phyloP scores from a whole-genome alignment of 2,888 invertebrate genomes.

The Calameuta filiformis region DNA sequence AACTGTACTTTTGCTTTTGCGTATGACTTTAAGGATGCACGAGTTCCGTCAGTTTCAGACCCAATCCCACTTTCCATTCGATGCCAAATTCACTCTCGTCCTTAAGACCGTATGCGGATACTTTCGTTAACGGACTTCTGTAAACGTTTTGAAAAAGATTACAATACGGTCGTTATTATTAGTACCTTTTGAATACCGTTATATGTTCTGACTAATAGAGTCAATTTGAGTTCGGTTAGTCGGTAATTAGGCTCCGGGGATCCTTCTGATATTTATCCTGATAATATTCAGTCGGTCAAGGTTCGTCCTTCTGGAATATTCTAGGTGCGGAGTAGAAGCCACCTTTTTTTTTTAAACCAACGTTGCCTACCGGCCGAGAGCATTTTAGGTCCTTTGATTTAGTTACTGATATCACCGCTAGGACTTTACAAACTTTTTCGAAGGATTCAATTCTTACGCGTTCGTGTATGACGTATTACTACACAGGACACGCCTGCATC shows the following conservation, averaged over 20 bases:
- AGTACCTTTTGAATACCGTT: not conserved
- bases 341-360: not conserved
- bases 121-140: not conserved
- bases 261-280: not conserved
- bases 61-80: conserved; percentile 4
- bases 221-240: not conserved
- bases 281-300: not conserved
- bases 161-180: not conserved
- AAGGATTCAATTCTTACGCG: not conserved
- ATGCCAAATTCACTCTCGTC: conserved; percentile 46
- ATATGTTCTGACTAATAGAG: not conserved
- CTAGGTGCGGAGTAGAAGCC: not conserved
- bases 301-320: not conserved
- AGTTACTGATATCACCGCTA: not conserved
- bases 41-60: not conserved
- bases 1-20: not conserved
- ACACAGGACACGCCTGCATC: not conserved
- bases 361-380: not conserved
- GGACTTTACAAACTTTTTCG: not conserved
- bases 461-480: not conserved
- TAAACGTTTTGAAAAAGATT: not conserved
- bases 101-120: conserved; percentile 4
- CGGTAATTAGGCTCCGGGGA: not conserved
- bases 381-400: not conserved
- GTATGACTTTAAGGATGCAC: not conserved